Evolutionary conservation across 2,113 vertebrate species (phyloP).

Genomic region (Rhinogobius similis): DNA sequence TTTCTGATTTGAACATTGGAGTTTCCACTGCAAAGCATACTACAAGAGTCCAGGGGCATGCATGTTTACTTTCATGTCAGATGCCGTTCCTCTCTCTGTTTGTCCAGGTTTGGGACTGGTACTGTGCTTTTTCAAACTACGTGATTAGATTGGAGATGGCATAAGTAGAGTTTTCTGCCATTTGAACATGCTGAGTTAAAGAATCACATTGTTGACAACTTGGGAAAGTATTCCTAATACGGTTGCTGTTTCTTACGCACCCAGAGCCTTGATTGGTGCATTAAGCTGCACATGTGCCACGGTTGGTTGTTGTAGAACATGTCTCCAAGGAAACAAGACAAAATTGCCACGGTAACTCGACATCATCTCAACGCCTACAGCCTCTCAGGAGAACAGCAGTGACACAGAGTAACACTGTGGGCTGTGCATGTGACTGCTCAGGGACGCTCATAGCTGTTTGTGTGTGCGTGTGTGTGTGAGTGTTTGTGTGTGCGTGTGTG

Average conservation of each 20-base stretch:
- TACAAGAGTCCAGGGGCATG: too few relatives aligned
- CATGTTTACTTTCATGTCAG: too few relatives aligned
- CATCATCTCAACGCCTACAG: slow-evolving; percentile 61
- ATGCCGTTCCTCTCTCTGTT: too few relatives aligned
- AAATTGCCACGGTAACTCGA: slow-evolving; percentile 56
- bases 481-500: too few relatives aligned
- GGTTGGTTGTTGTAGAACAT: slow-evolving; percentile 32
- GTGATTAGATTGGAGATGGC: too few relatives aligned
- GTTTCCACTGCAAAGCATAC: too few relatives aligned
- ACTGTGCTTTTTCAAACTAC: too few relatives aligned
- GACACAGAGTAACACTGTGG: slow-evolving; percentile 59
- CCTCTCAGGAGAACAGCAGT: slow-evolving; percentile 58
- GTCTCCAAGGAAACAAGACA: slow-evolving; percentile 52
- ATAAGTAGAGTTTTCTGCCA: too few relatives aligned
- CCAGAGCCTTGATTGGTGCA: background rate
- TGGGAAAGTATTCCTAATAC: background rate
- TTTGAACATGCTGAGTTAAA: too few relatives aligned
- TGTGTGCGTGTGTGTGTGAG: slow-evolving; percentile 5
- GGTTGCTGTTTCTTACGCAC: background rate
- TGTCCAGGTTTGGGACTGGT: too few relatives aligned
- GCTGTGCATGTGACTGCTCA: slow-evolving; percentile 12
- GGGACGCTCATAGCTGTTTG: background rate
- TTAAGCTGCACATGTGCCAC: background rate
- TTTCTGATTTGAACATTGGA: too few relatives aligned
- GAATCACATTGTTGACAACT: background rate